Conservation (phyloP, 35 echinoderm and acorn worm species). For the Ophiothrix spiculata region DNA sequence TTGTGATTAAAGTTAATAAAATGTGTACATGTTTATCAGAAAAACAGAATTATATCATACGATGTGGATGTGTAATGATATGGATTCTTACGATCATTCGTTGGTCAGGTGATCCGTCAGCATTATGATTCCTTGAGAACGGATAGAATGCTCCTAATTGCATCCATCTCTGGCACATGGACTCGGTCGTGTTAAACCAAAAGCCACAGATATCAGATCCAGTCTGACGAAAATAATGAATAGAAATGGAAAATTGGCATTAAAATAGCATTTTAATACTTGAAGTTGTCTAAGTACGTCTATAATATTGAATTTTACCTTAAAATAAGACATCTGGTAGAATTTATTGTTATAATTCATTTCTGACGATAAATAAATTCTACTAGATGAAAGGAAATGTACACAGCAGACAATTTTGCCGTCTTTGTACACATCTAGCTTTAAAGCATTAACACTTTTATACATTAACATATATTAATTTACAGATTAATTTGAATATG, state of each 20-base stretch:
- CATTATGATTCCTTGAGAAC: constrained; percentile 80
- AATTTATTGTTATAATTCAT: too few relatives aligned
- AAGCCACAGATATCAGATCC: constrained; percentile 91
- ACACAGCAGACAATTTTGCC: too few relatives aligned
- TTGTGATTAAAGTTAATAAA: too few relatives aligned
- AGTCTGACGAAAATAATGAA: constrained; percentile 41
- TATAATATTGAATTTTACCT: not conserved
- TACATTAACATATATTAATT: too few relatives aligned
- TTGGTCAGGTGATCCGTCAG: constrained; percentile 11
- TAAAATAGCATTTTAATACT: not conserved
- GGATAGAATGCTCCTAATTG: constrained; percentile 83
- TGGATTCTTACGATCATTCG: constrained; percentile 34
- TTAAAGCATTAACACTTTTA: too few relatives aligned
- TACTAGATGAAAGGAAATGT: too few relatives aligned
- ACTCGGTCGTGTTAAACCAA: constrained; percentile 39
- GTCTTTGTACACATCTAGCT: too few relatives aligned
- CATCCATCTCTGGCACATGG: constrained; percentile 76
- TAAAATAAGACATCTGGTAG: too few relatives aligned
- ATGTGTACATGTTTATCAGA: not conserved
- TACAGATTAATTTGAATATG: too few relatives aligned
- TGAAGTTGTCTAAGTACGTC: not conserved
- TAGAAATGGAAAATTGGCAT: not conserved
- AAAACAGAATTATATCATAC: not conserved
- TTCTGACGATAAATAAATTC: too few relatives aligned
- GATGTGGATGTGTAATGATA: not conserved